These are phyloP conservation scores for Sebastes variabilis DNA, from an alignment of 2,797 vertebrate species.

Conservation along the genomic window DNA sequence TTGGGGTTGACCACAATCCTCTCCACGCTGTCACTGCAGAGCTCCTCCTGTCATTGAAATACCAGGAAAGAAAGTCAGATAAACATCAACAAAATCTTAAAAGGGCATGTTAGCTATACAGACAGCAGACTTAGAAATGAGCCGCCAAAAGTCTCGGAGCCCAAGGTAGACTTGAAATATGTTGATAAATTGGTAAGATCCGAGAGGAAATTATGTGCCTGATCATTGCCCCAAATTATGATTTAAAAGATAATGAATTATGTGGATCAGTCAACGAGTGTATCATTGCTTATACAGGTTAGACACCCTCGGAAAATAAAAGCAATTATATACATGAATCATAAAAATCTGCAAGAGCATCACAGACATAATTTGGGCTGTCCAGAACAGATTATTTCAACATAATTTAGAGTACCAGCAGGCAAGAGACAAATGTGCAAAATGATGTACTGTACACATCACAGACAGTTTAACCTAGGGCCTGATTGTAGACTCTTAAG, in stretches of 20 bases:
- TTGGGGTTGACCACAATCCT: constrained; percentile 98
- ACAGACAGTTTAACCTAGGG: neutral
- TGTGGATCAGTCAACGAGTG: neutral
- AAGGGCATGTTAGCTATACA: neutral
- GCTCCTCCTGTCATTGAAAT: constrained; percentile 87
- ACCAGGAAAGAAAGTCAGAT: constrained; percentile 24
- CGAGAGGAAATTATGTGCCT: constrained; percentile 22
- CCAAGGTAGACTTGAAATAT: constrained; percentile 37
- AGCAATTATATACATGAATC: constrained; percentile 23
- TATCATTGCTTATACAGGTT: constrained; percentile 1
- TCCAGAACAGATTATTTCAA: constrained; percentile 33
- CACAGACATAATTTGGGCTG: neutral
- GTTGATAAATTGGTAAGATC: constrained; percentile 12
- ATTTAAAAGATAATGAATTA: constrained; percentile 32
- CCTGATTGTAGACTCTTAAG: neutral
- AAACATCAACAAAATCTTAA: neutral
- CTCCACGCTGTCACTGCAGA: constrained; percentile 96
- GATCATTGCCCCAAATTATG: constrained; percentile 34
- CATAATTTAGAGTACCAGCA: constrained; percentile 11
- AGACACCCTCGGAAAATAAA: constrained; percentile 28
- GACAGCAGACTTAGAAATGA: constrained; percentile 6
- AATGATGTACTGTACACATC: neutral
- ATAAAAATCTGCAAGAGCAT: constrained; percentile 13
- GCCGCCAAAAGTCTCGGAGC: constrained; percentile 21
- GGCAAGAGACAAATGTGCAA: constrained; percentile 12